Evolutionary conservation across 30 jellyfish, hydroid and myxozoan genomes (phyloP).

Genomic region (Turritopsis dohrnii): DNA sequence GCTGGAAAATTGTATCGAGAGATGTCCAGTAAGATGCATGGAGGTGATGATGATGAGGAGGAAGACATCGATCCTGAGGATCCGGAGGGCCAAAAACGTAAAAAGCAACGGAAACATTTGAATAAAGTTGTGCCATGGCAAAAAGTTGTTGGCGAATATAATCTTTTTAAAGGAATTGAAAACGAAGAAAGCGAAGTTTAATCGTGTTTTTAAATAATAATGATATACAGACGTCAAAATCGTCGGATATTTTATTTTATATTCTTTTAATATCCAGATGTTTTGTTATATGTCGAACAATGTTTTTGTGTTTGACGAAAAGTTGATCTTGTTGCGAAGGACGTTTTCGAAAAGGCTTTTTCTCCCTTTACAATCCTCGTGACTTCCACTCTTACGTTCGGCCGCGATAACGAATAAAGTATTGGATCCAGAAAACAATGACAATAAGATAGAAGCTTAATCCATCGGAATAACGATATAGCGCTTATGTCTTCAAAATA

Average conservation of each 20-base stretch:
- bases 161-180: not conserved
- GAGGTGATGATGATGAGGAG: not conserved
- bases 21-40: slow-evolving; percentile 16
- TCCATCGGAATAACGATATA: not conserved
- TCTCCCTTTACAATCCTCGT: not conserved
- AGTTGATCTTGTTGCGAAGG: not conserved
- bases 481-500: not conserved
- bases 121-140: slow-evolving; percentile 4
- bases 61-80: not conserved
- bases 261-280: too few species aligned
- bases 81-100: not conserved
- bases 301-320: not conserved
- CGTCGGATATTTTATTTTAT: too few species aligned
- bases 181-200: not conserved
- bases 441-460: slow-evolving; percentile 16
- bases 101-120: slow-evolving; percentile 1
- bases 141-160: not conserved
- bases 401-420: slow-evolving; percentile 16
- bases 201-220: not conserved
- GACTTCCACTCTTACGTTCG: slow-evolving; percentile 6
- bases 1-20: slow-evolving; percentile 12
- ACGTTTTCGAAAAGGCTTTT: not conserved
- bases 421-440: slow-evolving; percentile 26
- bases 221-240: not conserved
- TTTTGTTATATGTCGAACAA: not conserved